Evolutionary conservation across 2,113 vertebrate species (phyloP), one percentile per base, ranked within the genome.

Genomic region (Psilopsiagon aymara): DNA sequence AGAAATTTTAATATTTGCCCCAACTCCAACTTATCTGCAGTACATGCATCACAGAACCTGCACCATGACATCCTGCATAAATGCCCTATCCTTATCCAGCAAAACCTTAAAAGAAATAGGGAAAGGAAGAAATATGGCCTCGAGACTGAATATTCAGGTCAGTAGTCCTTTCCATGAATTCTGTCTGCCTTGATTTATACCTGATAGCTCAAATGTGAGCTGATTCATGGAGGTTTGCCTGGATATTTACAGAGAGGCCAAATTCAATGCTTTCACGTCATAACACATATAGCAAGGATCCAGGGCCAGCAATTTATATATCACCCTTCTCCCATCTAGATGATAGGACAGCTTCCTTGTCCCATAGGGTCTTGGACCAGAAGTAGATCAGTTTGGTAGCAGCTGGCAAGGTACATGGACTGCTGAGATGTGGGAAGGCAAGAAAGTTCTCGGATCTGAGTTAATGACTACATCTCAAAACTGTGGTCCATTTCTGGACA

Each of bases 391-490:
- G 17, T 78, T 86, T 11, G 19, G 21, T 21, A 60, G 47, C 31
- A 73, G 43, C 52, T 53, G 47, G 28, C 33, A 80, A 87, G 68
- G n/a, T 21, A 64, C 20, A 5, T 3, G 5, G 31, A 9, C 51
- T 57, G 29, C 29, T 0, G 0, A 55, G 21, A 17, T 16, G 19
- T 5, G 1, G 21, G 33, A 82, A 55, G 12, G 28, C 1, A 0
- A 91, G 75, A 49, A 60, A 33, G 49, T 46, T 74, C 29, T 5
- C 2, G 13, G 31, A 43, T 39, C 41, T 57, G 35, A 76, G n/a
- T n/a, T 66, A 52, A 17, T n/a, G 57, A 17, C 17, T 37, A 2
- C 24, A 10, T 46, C 37, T 67, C 5, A 1, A 53, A 94, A 53
- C 43, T 7, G 1, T 17, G 15, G 15, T 63, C 33, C 21, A 12